Conservation (phyloP, 2,888 invertebrate genomes). For the Lepidocyrtoides sp. region DNA sequence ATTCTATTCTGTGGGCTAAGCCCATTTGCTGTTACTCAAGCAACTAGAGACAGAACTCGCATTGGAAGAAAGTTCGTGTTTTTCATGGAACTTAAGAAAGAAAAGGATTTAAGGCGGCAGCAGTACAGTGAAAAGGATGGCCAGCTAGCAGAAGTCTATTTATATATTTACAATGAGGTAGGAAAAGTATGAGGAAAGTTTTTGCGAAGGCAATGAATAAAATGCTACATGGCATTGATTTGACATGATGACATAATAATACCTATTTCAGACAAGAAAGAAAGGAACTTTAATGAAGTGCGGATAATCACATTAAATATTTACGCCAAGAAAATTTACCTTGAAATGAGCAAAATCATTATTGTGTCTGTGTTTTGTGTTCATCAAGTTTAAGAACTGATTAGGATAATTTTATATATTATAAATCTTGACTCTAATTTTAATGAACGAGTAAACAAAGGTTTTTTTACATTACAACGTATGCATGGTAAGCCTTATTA, state of each 20-base stretch:
- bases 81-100: background rate
- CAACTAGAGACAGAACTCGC: background rate
- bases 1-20: background rate
- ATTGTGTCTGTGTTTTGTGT: too few species aligned
- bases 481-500: too few species aligned
- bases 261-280: background rate
- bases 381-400: too few species aligned
- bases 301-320: background rate
- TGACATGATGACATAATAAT: background rate
- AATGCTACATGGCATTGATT: background rate
- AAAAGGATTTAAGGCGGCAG: background rate
- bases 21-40: background rate
- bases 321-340: too few species aligned
- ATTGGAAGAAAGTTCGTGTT: background rate
- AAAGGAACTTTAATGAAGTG: background rate
- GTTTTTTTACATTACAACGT: too few species aligned
- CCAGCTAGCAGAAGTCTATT: background rate
- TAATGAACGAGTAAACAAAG: too few species aligned
- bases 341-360: too few species aligned
- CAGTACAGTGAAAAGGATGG: background rate
- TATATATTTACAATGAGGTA: background rate
- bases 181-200: background rate
- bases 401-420: too few species aligned
- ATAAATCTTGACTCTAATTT: too few species aligned
- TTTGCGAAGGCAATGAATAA: background rate